Evolutionary conservation across 2,797 vertebrate genomes (phyloP), one percentile per base, ranked within the genome.

Genomic region (Sphaeramia orbicularis): DNA sequence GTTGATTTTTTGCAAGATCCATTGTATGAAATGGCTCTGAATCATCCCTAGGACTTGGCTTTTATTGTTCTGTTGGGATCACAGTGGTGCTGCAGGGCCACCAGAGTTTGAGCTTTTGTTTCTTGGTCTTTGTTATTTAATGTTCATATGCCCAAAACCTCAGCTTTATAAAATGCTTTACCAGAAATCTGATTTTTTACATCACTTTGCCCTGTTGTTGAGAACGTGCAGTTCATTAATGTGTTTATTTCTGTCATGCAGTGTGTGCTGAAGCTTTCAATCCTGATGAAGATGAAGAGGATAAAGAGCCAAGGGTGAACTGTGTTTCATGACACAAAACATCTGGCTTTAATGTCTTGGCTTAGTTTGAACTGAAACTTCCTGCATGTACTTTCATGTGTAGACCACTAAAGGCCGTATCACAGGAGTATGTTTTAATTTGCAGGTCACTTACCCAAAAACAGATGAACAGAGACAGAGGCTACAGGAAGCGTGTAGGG

Each of bases 221-320:
- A 37, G 14, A 49, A 11, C 36, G 15, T 64, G 43, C 4, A 14
- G 2, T 27, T 64, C 12, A 54, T 75, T 62, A 1, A 65, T 47
- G 74, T 59, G 24, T 36, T 53, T 53, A 35, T 84, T 18, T 86
- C 44, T 73, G 40, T 64, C 45, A 55, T 66, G 18, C 76, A 97
- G 98, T 99, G 32, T 99, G 98, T 91, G 98, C 97, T 65, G 98
- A 99, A 93, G 94, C 98, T 12, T 99, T 98, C 90, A 98, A 99
- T 90, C 98, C 98, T 43, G 98, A 99, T 92, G 98, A 99, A 71
- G 98, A 99, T 77, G 98, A 99, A 7, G 98, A 99, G 0, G 98
- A 99, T 10, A 91, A 95, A 79, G 98, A 99, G 79, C 95, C 96
- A 75, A 83, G 95, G 95, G 98, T 99, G 95, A 89, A 90, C 38